These are phyloP conservation scores for Carlito syrichta DNA, from an alignment of 2,113 vertebrate genomes.

Conservation along the genomic window DNA sequence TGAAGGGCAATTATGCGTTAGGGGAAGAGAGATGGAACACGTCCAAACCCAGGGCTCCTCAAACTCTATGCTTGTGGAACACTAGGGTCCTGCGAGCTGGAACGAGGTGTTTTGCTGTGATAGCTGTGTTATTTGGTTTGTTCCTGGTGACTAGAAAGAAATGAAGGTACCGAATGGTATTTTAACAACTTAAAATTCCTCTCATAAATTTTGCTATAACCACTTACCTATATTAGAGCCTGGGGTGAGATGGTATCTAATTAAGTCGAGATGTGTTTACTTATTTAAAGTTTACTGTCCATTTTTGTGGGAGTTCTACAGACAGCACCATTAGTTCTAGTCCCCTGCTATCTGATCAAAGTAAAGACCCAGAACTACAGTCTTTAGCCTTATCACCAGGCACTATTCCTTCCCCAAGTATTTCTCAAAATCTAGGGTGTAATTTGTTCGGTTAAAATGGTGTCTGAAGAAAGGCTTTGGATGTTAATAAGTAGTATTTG, in stretches of 20 bases:
- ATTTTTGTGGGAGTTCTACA: neutral
- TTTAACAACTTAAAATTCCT: constrained; percentile 17
- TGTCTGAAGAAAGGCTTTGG: neutral
- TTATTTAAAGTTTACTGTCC: neutral
- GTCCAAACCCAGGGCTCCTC: neutral
- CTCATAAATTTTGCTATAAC: neutral
- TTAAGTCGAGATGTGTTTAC: neutral
- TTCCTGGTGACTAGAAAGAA: neutral
- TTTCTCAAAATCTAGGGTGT: neutral
- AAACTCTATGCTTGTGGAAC: neutral
- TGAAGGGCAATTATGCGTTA: neutral
- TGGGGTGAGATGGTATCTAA: neutral
- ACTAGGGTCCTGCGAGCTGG: neutral
- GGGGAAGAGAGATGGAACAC: neutral
- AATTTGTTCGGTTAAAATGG: neutral
- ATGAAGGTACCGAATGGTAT: neutral
- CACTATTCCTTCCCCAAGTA: neutral
- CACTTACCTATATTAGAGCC: neutral
- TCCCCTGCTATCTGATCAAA: too few relatives aligned
- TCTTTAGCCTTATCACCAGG: neutral
- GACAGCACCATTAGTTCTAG: neutral
- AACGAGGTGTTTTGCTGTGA: fast-evolving
- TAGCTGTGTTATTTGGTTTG: neutral
- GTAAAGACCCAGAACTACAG: neutral
- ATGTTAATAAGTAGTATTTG: neutral